Evolutionary conservation across 2,797 vertebrate species (phyloP).

Genomic region (Halcyon leucocephala): DNA sequence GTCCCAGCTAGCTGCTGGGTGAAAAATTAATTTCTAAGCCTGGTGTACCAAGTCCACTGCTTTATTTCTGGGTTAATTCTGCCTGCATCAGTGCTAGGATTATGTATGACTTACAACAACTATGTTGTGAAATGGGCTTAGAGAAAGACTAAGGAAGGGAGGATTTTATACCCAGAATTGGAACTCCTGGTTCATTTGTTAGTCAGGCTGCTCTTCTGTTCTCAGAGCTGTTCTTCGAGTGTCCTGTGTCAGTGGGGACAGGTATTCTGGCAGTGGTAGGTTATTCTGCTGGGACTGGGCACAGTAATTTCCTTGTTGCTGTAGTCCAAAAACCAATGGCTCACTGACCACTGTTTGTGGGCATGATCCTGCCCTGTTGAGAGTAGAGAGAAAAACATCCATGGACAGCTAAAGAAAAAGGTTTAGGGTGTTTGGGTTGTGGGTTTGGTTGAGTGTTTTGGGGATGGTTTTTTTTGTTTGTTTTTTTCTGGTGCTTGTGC

Average conservation of each 20-base stretch:
- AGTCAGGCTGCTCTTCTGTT: not conserved
- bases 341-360: not conserved
- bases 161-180: not conserved
- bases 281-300: not conserved
- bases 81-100: not conserved
- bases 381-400: not conserved
- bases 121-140: not conserved
- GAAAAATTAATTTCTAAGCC: slow-evolving; percentile 37
- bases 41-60: not conserved
- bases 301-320: not conserved
- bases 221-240: not conserved
- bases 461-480: not conserved
- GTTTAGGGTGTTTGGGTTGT: not conserved
- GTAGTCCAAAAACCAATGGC: not conserved
- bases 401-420: not conserved
- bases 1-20: not conserved
- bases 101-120: not conserved
- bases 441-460: not conserved
- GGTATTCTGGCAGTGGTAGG: not conserved
- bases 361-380: not conserved
- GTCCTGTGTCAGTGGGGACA: not conserved
- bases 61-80: slow-evolving; percentile 39
- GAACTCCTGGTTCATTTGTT: not conserved
- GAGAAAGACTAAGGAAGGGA: not conserved
- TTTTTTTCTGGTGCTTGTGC: not conserved